Evolutionary conservation across 2,888 invertebrate species (phyloP).

Genomic region (Rotaria socialis): DNA sequence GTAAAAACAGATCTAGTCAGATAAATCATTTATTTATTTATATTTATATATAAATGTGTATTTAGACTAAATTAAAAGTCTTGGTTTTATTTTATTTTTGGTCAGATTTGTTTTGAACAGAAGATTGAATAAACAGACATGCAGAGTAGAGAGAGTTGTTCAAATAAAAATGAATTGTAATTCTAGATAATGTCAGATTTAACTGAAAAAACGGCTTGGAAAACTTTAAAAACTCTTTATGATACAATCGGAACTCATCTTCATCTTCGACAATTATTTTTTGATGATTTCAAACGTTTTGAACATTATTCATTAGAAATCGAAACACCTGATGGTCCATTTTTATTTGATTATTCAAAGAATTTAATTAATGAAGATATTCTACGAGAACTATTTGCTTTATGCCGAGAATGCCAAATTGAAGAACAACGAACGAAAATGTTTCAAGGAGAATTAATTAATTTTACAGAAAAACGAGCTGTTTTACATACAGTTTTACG

Average conservation of each 20-base stretch:
- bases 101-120: neutral
- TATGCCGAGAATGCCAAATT: constrained; percentile 75
- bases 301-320: constrained; percentile 76
- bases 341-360: constrained; percentile 92
- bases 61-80: neutral
- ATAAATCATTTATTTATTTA: neutral
- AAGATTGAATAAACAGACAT: neutral
- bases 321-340: constrained; percentile 79
- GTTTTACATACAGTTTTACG: constrained; percentile 90
- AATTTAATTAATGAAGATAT: constrained; percentile 79
- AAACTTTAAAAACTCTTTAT: constrained; percentile 73
- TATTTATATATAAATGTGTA: neutral
- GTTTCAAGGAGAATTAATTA: constrained; percentile 88
- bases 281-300: constrained; percentile 75
- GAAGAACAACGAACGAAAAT: constrained; percentile 81
- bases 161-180: neutral
- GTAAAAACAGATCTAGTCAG: neutral
- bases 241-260: constrained; percentile 70
- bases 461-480: constrained; percentile 91
- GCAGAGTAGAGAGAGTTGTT: neutral
- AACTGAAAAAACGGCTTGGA: constrained; percentile 69
- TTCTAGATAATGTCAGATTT: constrained; percentile 52
- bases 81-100: neutral
- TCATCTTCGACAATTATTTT: constrained; percentile 77
- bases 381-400: constrained; percentile 70